phyloP scores from a whole-genome alignment of 2,113 vertebrate genomes.

The Clarias batrachus region DNA sequence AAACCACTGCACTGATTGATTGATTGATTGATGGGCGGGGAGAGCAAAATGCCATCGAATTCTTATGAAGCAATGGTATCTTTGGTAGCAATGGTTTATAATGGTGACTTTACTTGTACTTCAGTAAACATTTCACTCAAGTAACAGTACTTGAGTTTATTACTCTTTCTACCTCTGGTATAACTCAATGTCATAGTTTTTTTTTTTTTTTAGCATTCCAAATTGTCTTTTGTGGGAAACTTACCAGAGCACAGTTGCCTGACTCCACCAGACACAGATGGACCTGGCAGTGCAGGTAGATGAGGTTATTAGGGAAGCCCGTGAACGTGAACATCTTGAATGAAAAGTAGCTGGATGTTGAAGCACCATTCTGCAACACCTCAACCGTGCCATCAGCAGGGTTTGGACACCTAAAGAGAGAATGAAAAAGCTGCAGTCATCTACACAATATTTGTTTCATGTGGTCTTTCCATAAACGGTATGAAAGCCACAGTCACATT shows the following conservation, averaged over 20 bases:
- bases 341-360: conserved; percentile 51
- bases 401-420: conserved; percentile 53
- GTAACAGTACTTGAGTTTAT: too few species aligned
- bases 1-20: too few species aligned
- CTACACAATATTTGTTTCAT: not conserved
- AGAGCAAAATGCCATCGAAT: too few species aligned
- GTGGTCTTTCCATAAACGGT: too few species aligned
- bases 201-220: not conserved
- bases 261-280: conserved; percentile 47
- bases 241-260: conserved; percentile 45
- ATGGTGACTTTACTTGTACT: too few species aligned
- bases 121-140: too few species aligned
- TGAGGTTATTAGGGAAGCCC: not conserved
- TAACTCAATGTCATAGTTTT: not conserved
- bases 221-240: not conserved
- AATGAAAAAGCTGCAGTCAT: not conserved
- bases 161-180: too few species aligned
- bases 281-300: conserved; percentile 59
- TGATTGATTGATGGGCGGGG: too few species aligned
- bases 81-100: too few species aligned
- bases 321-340: conserved; percentile 56
- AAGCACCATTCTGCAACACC: conserved; percentile 39
- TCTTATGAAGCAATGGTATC: too few species aligned
- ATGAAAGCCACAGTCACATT: not conserved
- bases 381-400: conserved; percentile 47